Evolutionary conservation across 2,888 invertebrate species (phyloP).

Genomic region (Apotomis betuletana): DNA sequence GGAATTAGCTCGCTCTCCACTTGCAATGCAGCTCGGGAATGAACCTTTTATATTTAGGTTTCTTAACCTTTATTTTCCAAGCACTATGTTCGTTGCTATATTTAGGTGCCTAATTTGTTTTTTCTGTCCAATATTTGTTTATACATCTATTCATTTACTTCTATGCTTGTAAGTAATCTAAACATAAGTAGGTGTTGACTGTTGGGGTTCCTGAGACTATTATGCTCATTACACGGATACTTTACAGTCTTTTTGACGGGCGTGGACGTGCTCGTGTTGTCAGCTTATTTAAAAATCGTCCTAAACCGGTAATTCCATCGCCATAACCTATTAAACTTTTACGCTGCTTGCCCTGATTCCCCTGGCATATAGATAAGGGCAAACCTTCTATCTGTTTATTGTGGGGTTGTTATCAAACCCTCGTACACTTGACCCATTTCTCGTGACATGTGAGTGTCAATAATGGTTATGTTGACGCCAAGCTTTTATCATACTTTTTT

Average conservation of each 20-base stretch:
- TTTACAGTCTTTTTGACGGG: no score
- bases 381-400: conserved; percentile 9
- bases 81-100: no score
- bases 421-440: conserved; percentile 32
- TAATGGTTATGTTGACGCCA: conserved; percentile 6
- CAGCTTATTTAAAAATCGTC: neutral
- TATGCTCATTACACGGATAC: no score
- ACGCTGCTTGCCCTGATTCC: conserved; percentile 12
- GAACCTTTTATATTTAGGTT: conserved; percentile 11
- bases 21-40: conserved; percentile 15
- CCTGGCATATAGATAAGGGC: conserved; percentile 25
- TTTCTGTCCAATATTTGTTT: no score
- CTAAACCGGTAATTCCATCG: neutral
- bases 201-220: no score
- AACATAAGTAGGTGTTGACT: no score
- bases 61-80: neutral
- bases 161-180: no score
- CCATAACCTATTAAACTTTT: conserved; percentile 34
- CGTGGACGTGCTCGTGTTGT: no score
- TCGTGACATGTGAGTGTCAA: conserved; percentile 14
- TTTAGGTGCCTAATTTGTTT: no score
- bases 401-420: conserved; percentile 26
- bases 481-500: neutral
- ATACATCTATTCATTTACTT: no score
- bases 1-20: conserved; percentile 11